Conservation (phyloP, 1,140 invertebrate species). For the Drosophila melanica region DNA sequence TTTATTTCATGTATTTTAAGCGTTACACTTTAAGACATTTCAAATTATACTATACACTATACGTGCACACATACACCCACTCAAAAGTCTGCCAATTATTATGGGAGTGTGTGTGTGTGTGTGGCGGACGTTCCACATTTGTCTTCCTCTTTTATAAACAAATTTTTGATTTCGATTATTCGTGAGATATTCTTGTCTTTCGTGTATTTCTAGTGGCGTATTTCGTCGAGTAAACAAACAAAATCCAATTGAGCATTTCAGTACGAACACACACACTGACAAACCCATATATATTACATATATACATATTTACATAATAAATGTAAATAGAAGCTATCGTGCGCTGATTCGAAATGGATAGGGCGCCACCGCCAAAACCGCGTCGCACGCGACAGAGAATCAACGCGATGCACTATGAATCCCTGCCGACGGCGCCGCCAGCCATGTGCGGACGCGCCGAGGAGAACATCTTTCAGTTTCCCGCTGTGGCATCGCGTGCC, state of each 20-base stretch:
- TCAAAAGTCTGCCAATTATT: slow-evolving; percentile 11
- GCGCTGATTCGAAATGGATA: slow-evolving; percentile 41
- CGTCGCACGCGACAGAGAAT: slow-evolving; percentile 50
- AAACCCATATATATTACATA: not conserved
- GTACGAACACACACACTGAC: slow-evolving; percentile 30
- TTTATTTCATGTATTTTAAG: slow-evolving; percentile 77
- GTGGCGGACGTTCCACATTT: slow-evolving; percentile 75
- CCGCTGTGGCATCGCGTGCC: slow-evolving; percentile 59
- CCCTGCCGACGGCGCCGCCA: slow-evolving; percentile 76
- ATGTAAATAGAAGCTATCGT: slow-evolving; percentile 17
- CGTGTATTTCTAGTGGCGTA: slow-evolving; percentile 75
- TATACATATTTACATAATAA: slow-evolving; percentile 3
- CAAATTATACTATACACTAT: slow-evolving; percentile 41
- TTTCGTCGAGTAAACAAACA: slow-evolving; percentile 74
- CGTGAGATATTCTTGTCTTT: slow-evolving; percentile 69
- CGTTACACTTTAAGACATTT: slow-evolving; percentile 76
- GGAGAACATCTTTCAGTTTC: slow-evolving; percentile 74
- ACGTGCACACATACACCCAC: not conserved
- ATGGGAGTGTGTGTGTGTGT: slow-evolving; percentile 16
- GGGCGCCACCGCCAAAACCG: slow-evolving; percentile 62
- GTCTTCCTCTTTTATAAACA: slow-evolving; percentile 82
- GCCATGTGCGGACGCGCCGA: slow-evolving; percentile 65
- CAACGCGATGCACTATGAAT: slow-evolving; percentile 64
- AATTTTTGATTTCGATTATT: slow-evolving; percentile 74
- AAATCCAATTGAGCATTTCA: slow-evolving; percentile 64